These are phyloP conservation scores for Ceyx margarethae DNA, from an alignment of 2,113 vertebrate species.

Conservation along the genomic window DNA sequence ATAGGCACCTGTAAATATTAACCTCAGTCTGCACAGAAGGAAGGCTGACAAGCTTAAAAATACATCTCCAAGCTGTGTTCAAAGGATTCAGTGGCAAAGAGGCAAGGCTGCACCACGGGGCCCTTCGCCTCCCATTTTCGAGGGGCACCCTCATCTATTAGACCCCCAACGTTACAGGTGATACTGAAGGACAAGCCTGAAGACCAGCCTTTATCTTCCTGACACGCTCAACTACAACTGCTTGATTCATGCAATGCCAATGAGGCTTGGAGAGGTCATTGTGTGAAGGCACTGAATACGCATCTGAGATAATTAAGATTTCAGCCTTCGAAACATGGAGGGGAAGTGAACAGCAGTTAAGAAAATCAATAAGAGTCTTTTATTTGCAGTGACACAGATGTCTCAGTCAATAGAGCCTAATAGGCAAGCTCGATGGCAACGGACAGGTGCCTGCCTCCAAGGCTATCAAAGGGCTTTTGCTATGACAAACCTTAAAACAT, in stretches of 20 bases:
- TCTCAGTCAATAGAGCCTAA: conserved; percentile 99
- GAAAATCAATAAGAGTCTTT: conserved; percentile 99
- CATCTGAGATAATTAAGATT: conserved; percentile 98
- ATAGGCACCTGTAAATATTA: not conserved
- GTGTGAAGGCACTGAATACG: conserved; percentile 85
- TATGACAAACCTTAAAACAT: conserved; percentile 70
- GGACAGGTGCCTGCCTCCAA: conserved; percentile 82
- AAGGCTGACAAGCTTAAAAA: not conserved
- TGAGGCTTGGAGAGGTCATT: conserved; percentile 78
- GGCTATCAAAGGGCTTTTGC: conserved; percentile 73
- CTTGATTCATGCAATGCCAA: conserved; percentile 84
- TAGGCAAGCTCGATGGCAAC: conserved; percentile 88
- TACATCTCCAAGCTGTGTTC: conserved; percentile 28
- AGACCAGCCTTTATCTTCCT: conserved; percentile 80
- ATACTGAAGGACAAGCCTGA: conserved; percentile 72
- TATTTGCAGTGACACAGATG: conserved; percentile 99
- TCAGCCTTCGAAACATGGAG: conserved; percentile 88
- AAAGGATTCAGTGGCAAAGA: not conserved
- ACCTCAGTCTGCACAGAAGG: not conserved
- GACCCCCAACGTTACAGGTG: conserved; percentile 75
- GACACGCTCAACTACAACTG: conserved; percentile 80
- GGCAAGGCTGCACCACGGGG: conserved; percentile 32
- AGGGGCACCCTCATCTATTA: conserved; percentile 62
- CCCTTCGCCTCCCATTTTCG: not conserved
- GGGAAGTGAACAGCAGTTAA: conserved; percentile 94